These are phyloP conservation scores for Erythrocercus mccallii DNA, from an alignment of 2,113 vertebrate species.

Conservation along the genomic window DNA sequence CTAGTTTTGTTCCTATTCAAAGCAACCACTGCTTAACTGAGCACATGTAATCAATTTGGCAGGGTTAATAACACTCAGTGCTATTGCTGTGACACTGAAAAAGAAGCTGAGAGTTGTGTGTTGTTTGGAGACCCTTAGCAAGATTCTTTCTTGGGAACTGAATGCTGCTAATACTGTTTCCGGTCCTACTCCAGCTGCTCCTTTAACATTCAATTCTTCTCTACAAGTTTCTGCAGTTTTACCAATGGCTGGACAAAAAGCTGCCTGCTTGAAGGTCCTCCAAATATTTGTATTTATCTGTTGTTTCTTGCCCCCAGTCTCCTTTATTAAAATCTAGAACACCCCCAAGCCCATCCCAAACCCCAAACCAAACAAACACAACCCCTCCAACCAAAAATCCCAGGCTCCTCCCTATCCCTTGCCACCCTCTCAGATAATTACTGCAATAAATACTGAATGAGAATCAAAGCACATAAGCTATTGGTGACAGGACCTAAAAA, in stretches of 20 bases:
- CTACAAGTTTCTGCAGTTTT: neutral
- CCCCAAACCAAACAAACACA: neutral
- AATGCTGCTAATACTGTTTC: neutral
- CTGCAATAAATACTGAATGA: neutral
- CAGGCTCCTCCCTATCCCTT: fast-evolving
- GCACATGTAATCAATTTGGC: neutral
- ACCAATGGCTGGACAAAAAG: neutral
- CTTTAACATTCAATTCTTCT: neutral
- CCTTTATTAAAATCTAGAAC: neutral
- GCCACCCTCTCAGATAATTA: neutral
- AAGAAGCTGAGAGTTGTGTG: neutral
- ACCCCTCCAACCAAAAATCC: neutral
- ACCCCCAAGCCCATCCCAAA: fast-evolving
- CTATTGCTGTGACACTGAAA: neutral
- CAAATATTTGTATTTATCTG: neutral
- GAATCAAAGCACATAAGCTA: neutral
- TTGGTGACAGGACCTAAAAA: neutral
- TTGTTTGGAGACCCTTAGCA: neutral
- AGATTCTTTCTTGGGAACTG: neutral
- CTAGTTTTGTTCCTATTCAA: neutral
- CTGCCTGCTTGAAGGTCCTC: neutral
- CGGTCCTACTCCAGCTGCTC: neutral
- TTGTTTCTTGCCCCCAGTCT: neutral
- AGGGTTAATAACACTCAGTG: neutral
- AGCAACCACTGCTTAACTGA: neutral